Evolutionary conservation across 37 sponge, comb jelly and placozoan genomes (phyloP).

Genomic region (Chondrosia reniformis): DNA sequence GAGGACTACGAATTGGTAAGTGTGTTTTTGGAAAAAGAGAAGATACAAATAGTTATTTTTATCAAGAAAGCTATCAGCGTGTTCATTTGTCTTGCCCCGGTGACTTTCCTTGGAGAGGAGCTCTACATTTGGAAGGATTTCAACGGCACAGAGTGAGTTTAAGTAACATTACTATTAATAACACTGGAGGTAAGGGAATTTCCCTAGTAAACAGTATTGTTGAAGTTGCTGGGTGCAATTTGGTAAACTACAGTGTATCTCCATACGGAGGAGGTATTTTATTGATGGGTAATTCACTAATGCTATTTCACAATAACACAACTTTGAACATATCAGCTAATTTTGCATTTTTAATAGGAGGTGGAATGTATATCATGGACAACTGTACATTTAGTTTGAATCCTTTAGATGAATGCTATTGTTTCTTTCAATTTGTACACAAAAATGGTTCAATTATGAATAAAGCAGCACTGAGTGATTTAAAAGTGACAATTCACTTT

Average conservation of each 20-base stretch:
- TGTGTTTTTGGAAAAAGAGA: too few species aligned
- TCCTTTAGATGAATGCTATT: background rate
- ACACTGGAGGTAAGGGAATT: too few species aligned
- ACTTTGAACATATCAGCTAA: background rate
- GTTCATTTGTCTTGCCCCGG: too few species aligned
- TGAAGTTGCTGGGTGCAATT: background rate
- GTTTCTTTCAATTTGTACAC: constrained; percentile 12
- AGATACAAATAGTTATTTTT: too few species aligned
- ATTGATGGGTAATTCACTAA: background rate
- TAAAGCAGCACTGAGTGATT: background rate
- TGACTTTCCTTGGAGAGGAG: too few species aligned
- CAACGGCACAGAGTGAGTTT: too few species aligned
- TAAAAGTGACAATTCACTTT: background rate
- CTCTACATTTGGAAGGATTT: too few species aligned
- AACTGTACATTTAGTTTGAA: background rate
- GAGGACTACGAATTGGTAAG: too few species aligned
- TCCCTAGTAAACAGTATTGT: too few species aligned
- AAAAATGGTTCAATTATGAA: background rate
- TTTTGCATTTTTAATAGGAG: background rate
- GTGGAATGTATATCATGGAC: background rate
- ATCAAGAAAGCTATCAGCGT: too few species aligned
- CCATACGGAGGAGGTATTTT: background rate
- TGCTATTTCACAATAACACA: background rate
- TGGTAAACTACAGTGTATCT: background rate
- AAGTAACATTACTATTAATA: too few species aligned